These are phyloP conservation scores for Pantala flavescens DNA, from an alignment of 1,140 invertebrate species.

Conservation along the genomic window DNA sequence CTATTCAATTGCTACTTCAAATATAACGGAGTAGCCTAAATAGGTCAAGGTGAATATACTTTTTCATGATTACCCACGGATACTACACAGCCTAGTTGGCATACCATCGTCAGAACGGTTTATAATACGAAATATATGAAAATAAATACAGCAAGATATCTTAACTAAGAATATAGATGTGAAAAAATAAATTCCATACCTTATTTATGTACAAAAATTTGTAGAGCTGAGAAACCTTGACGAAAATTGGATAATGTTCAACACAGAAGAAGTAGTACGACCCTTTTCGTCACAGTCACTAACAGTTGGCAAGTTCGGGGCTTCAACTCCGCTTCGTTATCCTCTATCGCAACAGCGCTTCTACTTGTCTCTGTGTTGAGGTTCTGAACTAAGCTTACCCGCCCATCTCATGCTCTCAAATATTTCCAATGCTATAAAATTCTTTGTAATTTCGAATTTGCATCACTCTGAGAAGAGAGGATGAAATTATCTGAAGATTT, in stretches of 20 bases:
- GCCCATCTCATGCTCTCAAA: too few species aligned
- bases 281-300: background rate
- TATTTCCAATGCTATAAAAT: too few species aligned
- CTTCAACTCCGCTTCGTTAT: too few species aligned
- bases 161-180: background rate
- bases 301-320: background rate
- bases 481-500: too few species aligned
- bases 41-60: background rate
- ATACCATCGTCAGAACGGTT: background rate
- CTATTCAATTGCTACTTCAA: background rate
- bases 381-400: too few species aligned
- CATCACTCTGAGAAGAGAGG: too few species aligned
- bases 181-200: background rate
- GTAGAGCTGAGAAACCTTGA: background rate
- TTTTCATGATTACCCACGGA: background rate
- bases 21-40: background rate
- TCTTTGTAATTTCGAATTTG: too few species aligned
- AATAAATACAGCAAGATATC: background rate
- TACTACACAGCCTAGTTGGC: background rate
- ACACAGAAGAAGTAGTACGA: background rate
- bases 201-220: background rate
- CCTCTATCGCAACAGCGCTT: too few species aligned
- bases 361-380: too few species aligned
- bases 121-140: background rate
- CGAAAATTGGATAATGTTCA: background rate